phyloP scores from a whole-genome alignment of 2,888 invertebrate genomes.

The Diadegma fenestrale region DNA sequence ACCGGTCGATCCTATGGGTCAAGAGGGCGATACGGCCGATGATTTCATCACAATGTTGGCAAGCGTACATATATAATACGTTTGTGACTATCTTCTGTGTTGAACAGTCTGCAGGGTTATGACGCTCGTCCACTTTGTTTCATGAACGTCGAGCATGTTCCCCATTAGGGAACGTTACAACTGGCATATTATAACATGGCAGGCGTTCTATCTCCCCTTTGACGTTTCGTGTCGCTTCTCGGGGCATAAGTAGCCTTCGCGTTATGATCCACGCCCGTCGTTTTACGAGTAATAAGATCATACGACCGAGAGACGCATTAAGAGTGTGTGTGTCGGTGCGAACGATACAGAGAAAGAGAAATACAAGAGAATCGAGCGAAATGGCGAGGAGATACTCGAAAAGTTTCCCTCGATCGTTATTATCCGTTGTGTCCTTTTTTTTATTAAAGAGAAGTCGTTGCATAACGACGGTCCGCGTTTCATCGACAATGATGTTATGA shows the following conservation, averaged over 20 bases:
- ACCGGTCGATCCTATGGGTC: constrained; percentile 39
- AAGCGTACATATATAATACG: background rate
- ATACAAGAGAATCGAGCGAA: background rate
- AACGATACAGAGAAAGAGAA: background rate
- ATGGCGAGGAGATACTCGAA: background rate
- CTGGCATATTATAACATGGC: constrained; percentile 58
- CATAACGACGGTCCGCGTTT: constrained; percentile 11
- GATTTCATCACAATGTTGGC: constrained; percentile 41
- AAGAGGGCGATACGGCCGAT: constrained; percentile 44
- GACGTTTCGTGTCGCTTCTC: constrained; percentile 50
- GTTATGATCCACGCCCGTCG: constrained; percentile 23
- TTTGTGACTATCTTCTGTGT: background rate
- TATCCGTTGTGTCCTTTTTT: constrained; percentile 1
- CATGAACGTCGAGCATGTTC: constrained; percentile 71
- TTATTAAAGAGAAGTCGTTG: background rate
- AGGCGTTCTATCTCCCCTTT: constrained; percentile 55
- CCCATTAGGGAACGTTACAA: constrained; percentile 66
- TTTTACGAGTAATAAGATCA: constrained; percentile 41
- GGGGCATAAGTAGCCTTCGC: constrained; percentile 20
- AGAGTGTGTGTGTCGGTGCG: no score
- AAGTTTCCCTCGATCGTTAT: background rate
- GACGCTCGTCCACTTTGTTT: constrained; percentile 76
- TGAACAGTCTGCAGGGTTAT: constrained; percentile 58
- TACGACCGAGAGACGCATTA: background rate
- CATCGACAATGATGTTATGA: constrained; percentile 24